Conservation (phyloP, 2,797 vertebrate species). For the Phaenicophaeus curvirostris region DNA sequence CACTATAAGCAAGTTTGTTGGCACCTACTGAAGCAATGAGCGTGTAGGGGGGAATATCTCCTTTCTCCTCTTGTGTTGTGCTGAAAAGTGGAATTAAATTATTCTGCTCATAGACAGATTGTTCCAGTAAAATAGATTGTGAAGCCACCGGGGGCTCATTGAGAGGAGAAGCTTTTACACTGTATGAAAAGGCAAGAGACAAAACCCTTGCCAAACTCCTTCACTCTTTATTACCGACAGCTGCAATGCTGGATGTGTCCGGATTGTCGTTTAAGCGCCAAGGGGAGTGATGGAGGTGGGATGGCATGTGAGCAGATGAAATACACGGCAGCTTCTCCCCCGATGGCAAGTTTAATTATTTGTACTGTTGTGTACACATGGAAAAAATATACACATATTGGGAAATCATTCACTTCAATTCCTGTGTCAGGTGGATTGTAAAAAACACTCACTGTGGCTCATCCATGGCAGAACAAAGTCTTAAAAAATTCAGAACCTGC, state of each 20-base stretch:
- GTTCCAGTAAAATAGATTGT: constrained; percentile 77
- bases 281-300: constrained; percentile 33
- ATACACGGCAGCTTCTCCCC: constrained; percentile 54
- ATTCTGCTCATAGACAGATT: constrained; percentile 75
- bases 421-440: constrained; percentile 55
- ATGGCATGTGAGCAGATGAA: constrained; percentile 51
- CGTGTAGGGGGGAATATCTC: not conserved
- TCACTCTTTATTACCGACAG: constrained; percentile 63
- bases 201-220: constrained; percentile 52
- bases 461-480: constrained; percentile 30
- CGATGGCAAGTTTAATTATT: constrained; percentile 72
- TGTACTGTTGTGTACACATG: constrained; percentile 64
- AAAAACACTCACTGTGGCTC: constrained; percentile 31
- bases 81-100: constrained; percentile 73
- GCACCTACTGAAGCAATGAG: constrained; percentile 15
- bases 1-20: constrained; percentile 39
- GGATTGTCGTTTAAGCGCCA: constrained; percentile 51
- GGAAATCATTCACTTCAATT: constrained; percentile 65
- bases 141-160: constrained; percentile 69
- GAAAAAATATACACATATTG: constrained; percentile 59
- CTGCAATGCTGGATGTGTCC: constrained; percentile 61
- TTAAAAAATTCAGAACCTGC: constrained; percentile 76
- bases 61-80: constrained; percentile 29
- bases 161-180: constrained; percentile 68
- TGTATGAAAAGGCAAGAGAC: constrained; percentile 63